These are phyloP conservation scores for Scaptodrosophila lebanonensis DNA, from an alignment of 1,140 invertebrate species.

Conservation along the genomic window DNA sequence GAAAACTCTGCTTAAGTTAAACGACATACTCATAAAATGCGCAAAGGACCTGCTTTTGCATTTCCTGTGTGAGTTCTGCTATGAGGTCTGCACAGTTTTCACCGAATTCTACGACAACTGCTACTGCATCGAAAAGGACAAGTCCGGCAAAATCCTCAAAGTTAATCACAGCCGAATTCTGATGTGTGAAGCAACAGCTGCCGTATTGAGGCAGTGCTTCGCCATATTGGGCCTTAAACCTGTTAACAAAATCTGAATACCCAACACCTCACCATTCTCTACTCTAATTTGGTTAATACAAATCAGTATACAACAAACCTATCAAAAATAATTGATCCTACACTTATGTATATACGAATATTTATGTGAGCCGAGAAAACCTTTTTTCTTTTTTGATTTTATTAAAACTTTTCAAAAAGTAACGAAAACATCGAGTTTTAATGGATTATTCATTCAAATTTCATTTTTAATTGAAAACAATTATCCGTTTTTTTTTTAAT, in stretches of 20 bases:
- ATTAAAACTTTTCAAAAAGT: too few species aligned
- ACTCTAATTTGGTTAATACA: not conserved
- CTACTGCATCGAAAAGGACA: slow-evolving; percentile 97
- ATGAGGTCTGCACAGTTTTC: slow-evolving; percentile 94
- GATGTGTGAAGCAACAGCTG: slow-evolving; percentile 94
- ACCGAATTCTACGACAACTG: slow-evolving; percentile 99
- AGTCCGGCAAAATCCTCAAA: slow-evolving; percentile 85
- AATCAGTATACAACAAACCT: not conserved
- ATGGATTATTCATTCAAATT: too few species aligned
- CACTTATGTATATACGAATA: too few species aligned
- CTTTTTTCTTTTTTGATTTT: too few species aligned
- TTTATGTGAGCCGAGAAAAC: too few species aligned
- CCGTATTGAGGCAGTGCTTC: slow-evolving; percentile 91
- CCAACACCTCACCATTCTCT: not conserved
- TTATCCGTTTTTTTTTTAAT: not conserved
- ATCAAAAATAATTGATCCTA: not conserved
- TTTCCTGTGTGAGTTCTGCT: slow-evolving; percentile 95
- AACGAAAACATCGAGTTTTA: too few species aligned
- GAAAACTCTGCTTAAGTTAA: slow-evolving; percentile 90
- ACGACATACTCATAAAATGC: slow-evolving; percentile 91
- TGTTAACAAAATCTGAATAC: slow-evolving; percentile 90
- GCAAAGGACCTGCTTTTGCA: slow-evolving; percentile 92
- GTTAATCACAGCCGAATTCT: slow-evolving; percentile 92
- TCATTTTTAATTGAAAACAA: too few species aligned
- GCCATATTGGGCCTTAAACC: slow-evolving; percentile 94